Base-by-base conservation (phyloP, 1,140 invertebrate species). In the Drosophila equinoxialis region DNA sequence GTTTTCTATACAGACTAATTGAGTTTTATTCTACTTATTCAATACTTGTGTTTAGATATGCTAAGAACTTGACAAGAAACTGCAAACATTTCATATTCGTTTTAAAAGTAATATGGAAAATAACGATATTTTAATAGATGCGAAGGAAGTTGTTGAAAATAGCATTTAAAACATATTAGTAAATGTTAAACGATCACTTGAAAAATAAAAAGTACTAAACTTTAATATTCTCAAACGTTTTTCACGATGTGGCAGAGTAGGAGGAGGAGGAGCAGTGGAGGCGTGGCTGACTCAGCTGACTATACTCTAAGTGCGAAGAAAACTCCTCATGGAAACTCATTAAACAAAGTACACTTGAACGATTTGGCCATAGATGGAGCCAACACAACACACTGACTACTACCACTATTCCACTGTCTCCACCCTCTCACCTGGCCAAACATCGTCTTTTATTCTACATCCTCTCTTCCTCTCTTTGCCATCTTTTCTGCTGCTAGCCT, bases 311-410 rank as follows among this genome's bases (percentile, higher is more conserved):
- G 62, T 41, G 10, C 57, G 26, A 68, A 67, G 69, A 87, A 87
- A 87, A 87, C 76, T 79, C 76, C 75, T 79, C 70, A 73, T 73
- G 74, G 77, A 77, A 79, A 79, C 84, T 87, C 84, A 87, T 87
- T 87, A 87, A 87, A 83, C 84, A 84, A 89, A 87, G 84, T 87
- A 89, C 84, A 81, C 82, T 81, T 74, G 71, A 83, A 72, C 74
- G 71, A 60, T 33, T 20, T 59, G 57, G 57, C 45, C 64, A 65
- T 37, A 41, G 63, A 45, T 65, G 63, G 30, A 62, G 60, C 70
- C 77, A 69, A 71, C 62, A 77, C 37, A 37, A 37, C 35, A 65
- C 77, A 51, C 45, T 51, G 20, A 30, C 30, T 51, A 8, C 17
- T n/a, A 17, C 17, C 0, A 42, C n/a, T 14, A 14, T 7, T 10